Percentiles rank a stretch among this genome's conserved stretches.
Conservation (phyloP, 2,797 vertebrate species). For the Rhabdomys pumilio region DNA sequence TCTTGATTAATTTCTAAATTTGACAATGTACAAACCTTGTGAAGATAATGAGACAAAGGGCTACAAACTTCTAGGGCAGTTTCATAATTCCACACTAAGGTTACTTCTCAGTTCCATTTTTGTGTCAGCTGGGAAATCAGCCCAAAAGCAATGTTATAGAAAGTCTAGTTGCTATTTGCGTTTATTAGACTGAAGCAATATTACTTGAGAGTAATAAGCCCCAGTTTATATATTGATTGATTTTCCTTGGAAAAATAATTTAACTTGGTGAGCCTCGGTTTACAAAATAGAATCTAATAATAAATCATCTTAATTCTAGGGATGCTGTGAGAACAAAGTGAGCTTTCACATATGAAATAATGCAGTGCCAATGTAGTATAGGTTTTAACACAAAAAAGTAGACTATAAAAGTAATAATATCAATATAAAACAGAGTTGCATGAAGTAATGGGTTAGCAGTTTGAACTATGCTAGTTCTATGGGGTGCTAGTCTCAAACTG, state of each 20-base stretch:
- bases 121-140: not conserved
- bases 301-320: not conserved
- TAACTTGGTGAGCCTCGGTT: not conserved
- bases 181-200: not conserved
- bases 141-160: not conserved
- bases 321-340: not conserved
- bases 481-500: not conserved
- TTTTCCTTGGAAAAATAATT: not conserved
- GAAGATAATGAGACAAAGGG: not conserved
- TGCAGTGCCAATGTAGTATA: not conserved
- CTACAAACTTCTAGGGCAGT: not conserved
- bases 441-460: not conserved
- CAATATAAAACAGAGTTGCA: constrained; percentile 25
- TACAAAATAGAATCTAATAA: constrained; percentile 13
- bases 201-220: not conserved
- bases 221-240: not conserved
- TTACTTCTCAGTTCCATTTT: not conserved
- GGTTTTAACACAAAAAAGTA: not conserved
- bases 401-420: not conserved
- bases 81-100: not conserved
- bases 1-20: constrained; percentile 10
- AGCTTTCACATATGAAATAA: not conserved
- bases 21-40: not conserved
- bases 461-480: not conserved
- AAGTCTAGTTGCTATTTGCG: not conserved